Conservation (phyloP, 2,113 vertebrate genomes). For the Pseudorasbora parva region DNA sequence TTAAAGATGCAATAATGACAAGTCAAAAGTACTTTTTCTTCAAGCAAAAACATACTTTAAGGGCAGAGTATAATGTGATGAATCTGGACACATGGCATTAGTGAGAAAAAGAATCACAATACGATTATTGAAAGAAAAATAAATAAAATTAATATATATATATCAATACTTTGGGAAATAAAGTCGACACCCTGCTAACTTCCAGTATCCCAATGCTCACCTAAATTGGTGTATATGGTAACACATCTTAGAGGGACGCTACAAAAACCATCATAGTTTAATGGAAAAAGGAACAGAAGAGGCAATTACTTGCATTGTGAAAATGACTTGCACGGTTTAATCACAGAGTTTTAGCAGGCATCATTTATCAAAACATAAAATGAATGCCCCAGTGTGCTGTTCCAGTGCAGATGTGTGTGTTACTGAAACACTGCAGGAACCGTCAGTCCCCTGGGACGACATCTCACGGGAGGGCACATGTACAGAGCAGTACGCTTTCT, state of each 20-base stretch:
- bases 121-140: too few relatives aligned
- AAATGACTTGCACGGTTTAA: conserved; percentile 14
- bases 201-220: not conserved
- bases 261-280: not conserved
- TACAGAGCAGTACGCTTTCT: conserved; percentile 38
- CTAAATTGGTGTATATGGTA: not conserved
- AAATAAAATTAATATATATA: too few relatives aligned
- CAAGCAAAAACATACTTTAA: too few relatives aligned
- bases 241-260: not conserved
- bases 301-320: conserved; percentile 29
- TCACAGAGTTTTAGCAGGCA: not conserved
- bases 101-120: too few relatives aligned
- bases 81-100: too few relatives aligned
- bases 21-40: too few relatives aligned
- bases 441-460: not conserved
- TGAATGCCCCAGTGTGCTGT: not conserved
- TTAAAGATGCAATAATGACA: too few relatives aligned
- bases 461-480: conserved; percentile 30
- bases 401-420: conserved; percentile 16
- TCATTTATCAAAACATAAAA: conserved; percentile 14
- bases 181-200: not conserved
- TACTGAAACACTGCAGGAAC: conserved; percentile 18
- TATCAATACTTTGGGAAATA: not conserved
- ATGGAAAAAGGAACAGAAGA: not conserved
- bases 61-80: too few relatives aligned